Conservation (phyloP, 2,888 invertebrate species). For the Meliscaeva auricollis region DNA sequence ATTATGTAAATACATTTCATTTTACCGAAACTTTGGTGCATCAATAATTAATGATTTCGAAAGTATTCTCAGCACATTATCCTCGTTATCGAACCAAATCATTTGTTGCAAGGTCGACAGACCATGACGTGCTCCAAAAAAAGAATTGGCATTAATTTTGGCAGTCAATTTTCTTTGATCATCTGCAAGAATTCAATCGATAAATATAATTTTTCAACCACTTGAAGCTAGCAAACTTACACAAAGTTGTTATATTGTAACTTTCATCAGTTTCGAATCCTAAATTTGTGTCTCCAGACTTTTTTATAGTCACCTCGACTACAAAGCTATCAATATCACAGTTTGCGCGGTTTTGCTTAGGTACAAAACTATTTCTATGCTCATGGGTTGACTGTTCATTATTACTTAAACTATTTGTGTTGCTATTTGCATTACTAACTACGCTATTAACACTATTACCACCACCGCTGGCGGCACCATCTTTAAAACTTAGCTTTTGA, state of each 20-base stretch:
- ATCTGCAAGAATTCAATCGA: slow-evolving; percentile 76
- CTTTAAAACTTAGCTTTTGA: slow-evolving; percentile 80
- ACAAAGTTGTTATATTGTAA: slow-evolving; percentile 87
- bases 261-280: slow-evolving; percentile 90
- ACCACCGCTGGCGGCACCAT: slow-evolving; percentile 34
- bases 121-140: slow-evolving; percentile 91
- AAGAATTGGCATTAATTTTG: slow-evolving; percentile 88
- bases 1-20: neutral
- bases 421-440: slow-evolving; percentile 56
- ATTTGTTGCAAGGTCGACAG: slow-evolving; percentile 92
- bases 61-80: slow-evolving; percentile 87
- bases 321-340: slow-evolving; percentile 82
- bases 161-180: slow-evolving; percentile 85
- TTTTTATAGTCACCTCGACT: slow-evolving; percentile 85
- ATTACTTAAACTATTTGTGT: slow-evolving; percentile 51
- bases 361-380: slow-evolving; percentile 74
- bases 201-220: neutral
- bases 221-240: slow-evolving; percentile 80
- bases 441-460: slow-evolving; percentile 46
- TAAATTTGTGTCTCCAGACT: slow-evolving; percentile 86
- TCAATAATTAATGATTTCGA: slow-evolving; percentile 90
- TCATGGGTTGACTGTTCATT: slow-evolving; percentile 65
- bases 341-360: slow-evolving; percentile 75
- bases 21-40: slow-evolving; percentile 87
- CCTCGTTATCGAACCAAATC: slow-evolving; percentile 91